phyloP scores from a whole-genome alignment of 2,888 invertebrate species.

The Xestia sexstrigata region DNA sequence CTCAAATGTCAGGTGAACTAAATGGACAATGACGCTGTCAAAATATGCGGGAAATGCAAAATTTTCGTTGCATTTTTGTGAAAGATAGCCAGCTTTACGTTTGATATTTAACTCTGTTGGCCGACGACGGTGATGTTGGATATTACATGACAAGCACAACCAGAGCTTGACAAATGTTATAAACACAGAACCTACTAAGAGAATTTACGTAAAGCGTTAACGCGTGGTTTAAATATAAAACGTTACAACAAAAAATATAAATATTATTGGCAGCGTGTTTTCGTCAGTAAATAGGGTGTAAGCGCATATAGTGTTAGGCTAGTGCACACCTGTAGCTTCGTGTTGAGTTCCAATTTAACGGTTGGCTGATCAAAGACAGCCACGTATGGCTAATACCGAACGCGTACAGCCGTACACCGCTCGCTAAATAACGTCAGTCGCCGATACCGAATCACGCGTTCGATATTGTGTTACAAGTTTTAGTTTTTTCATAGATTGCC shows the following conservation, averaged over 20 bases:
- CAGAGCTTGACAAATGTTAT: slow-evolving; percentile 11
- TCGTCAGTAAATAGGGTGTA: slow-evolving; percentile 57
- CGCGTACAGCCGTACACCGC: slow-evolving; percentile 57
- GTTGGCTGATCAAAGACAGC: slow-evolving; percentile 83
- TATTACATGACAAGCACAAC: neutral
- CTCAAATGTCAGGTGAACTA: slow-evolving; percentile 35
- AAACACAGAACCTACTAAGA: too few relatives aligned
- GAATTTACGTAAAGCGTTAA: too few relatives aligned
- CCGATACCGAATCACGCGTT: slow-evolving; percentile 42
- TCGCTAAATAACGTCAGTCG: slow-evolving; percentile 51
- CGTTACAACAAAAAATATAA: slow-evolving; percentile 23
- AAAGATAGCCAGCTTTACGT: slow-evolving; percentile 28
- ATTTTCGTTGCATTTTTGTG: slow-evolving; percentile 43
- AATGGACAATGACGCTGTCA: slow-evolving; percentile 7
- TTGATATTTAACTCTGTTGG: slow-evolving; percentile 38
- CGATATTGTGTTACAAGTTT: slow-evolving; percentile 22
- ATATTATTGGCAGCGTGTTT: slow-evolving; percentile 37
- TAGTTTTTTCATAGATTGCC: neutral
- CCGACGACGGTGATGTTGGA: neutral
- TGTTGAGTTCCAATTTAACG: slow-evolving; percentile 84
- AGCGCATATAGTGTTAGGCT: slow-evolving; percentile 73
- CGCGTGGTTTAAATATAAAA: neutral
- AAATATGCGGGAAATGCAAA: slow-evolving; percentile 40
- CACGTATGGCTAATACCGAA: slow-evolving; percentile 60
- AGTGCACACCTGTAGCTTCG: slow-evolving; percentile 78